A percentile compares a stretch with the other conserved stretches of the same genome.
These are phyloP conservation scores for Eulithis testata DNA, from an alignment of 2,888 invertebrate genomes.

Conservation along the genomic window DNA sequence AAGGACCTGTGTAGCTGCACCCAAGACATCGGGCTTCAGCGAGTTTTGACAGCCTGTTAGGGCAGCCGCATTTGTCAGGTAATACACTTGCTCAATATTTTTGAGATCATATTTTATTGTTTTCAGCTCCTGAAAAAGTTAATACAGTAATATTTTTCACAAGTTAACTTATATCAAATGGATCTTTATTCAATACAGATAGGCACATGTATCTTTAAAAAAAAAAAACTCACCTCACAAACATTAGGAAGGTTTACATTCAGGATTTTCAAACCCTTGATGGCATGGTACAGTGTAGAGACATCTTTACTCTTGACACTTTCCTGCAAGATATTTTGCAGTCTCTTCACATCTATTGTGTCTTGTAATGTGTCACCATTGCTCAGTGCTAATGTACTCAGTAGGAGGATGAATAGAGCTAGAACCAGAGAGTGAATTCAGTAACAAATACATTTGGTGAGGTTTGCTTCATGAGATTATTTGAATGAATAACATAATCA, in stretches of 20 bases:
- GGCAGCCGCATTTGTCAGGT: conserved; percentile 86
- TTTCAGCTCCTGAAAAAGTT: conserved; percentile 58
- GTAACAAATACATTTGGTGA: neutral
- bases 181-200: too few relatives aligned
- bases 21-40: conserved; percentile 76
- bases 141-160: neutral
- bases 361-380: conserved; percentile 68
- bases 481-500: too few relatives aligned
- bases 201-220: too few relatives aligned
- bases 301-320: conserved; percentile 86
- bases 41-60: conserved; percentile 83
- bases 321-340: conserved; percentile 72
- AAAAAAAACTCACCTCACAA: conserved; percentile 81
- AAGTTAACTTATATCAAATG: too few relatives aligned
- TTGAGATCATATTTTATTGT: conserved; percentile 66
- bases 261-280: conserved; percentile 88
- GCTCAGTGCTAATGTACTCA: conserved; percentile 60
- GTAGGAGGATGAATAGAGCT: conserved; percentile 51
- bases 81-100: conserved; percentile 85
- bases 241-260: conserved; percentile 85
- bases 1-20: conserved; percentile 83
- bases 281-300: conserved; percentile 88
- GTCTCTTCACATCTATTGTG: conserved; percentile 69
- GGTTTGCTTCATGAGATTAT: too few relatives aligned
- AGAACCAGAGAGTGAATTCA: conserved; percentile 16